These are phyloP conservation scores for Noctilio leporinus DNA, from an alignment of 2,113 vertebrate genomes.

Conservation along the genomic window DNA sequence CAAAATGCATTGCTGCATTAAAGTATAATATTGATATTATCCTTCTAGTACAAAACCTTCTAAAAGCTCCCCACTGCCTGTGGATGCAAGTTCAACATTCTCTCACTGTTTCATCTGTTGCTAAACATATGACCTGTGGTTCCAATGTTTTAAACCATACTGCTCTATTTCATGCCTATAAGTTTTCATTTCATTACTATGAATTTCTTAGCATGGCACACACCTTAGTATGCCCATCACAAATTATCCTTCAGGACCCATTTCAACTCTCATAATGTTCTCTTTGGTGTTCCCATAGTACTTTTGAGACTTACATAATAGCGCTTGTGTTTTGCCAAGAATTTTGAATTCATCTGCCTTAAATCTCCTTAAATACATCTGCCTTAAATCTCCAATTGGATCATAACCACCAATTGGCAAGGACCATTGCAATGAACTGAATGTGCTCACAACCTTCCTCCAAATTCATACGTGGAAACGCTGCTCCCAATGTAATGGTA, in stretches of 20 bases:
- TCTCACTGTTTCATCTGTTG: not conserved
- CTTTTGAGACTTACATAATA: not conserved
- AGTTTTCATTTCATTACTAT: not conserved
- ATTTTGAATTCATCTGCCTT: not conserved
- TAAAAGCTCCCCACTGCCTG: not conserved
- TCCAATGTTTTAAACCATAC: not conserved
- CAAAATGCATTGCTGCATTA: not conserved
- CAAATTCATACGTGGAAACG: not conserved
- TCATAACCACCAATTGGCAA: not conserved
- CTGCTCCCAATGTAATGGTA: not conserved
- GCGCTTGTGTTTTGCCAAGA: not conserved
- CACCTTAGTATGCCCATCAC: not conserved
- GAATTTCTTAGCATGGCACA: not conserved
- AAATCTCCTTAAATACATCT: not conserved
- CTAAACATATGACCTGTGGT: not conserved
- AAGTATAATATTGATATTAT: not conserved
- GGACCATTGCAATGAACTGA: not conserved
- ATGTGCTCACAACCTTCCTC: not conserved
- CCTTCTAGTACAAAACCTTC: not conserved
- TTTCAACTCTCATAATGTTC: not conserved
- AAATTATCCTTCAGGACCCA: not conserved
- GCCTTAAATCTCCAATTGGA: not conserved
- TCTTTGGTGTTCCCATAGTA: not conserved
- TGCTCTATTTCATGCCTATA: not conserved
- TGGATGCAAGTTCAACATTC: not conserved